Base-by-base conservation (phyloP, 2,113 vertebrate species). In the Astur gentilis region DNA sequence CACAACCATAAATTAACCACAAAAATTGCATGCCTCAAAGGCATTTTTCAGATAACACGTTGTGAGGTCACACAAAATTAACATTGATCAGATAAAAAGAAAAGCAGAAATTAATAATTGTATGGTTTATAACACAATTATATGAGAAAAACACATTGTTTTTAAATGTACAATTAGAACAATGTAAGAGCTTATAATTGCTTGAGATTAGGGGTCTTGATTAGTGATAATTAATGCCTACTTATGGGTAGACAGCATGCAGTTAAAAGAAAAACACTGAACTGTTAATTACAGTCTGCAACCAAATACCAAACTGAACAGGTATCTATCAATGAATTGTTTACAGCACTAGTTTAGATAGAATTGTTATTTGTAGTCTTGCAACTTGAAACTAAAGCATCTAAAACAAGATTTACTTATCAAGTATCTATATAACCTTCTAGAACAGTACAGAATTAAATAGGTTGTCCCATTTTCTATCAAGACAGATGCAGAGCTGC, bases 11-110 rank as follows among this genome's bases (percentile, higher is more conserved):
- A 95, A 91, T 79, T 82, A 92, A 73, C 42, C 32, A 80, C 34
- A 82, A 62, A 84, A 85, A 70, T 1, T 54, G 32, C 45, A 76
- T 10, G 73, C 49, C 87, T 82, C 73, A 91, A 62, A 91, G 87
- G 66, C 70, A 62, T 89, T 93, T 92, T 91, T 92, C 77, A 89
- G 73, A 95, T 83, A 96, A 87, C 17, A n/a, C 3, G 0, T 38
- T 92, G 57, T 80, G 77, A 91, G 70, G 89, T 89, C 93, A 95
- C 78, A 91, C 36, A 92, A 92, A 95, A 96, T 93, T 87, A 94
- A 97, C 89, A 77, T 0, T 55, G 94, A 97, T 97, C 91, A 95
- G 89, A 93, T 95, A 95, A 95, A 94, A 93, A 91, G 66, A 93
- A 93, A 95, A 61, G 21, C 67, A 95, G 76, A 93, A 91, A 96